phyloP scores from a whole-genome alignment of 2,797 vertebrate genomes.

The Scolopax bukidnonensis region DNA sequence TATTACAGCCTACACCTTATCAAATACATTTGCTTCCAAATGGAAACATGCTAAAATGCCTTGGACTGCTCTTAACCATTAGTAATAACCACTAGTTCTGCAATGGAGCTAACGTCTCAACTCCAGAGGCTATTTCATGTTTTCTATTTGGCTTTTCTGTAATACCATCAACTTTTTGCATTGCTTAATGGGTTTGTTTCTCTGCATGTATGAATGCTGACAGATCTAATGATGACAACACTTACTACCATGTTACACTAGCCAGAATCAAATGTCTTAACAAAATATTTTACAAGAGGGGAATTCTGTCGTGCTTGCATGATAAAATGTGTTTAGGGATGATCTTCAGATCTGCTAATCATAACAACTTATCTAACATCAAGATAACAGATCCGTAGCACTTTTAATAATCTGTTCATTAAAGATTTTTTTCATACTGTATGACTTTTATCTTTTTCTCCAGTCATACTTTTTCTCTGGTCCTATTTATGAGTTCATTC shows the following conservation, averaged over 20 bases:
- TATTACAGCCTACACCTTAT: neutral
- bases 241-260: neutral
- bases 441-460: neutral
- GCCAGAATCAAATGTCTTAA: neutral
- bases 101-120: neutral
- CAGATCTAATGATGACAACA: neutral
- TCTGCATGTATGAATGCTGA: neutral
- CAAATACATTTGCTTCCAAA: neutral
- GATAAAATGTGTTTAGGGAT: neutral
- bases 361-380: neutral
- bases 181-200: neutral
- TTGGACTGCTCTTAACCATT: neutral
- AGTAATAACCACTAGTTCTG: neutral
- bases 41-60: neutral
- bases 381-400: neutral
- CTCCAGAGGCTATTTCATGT: neutral
- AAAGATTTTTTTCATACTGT: neutral
- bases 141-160: neutral
- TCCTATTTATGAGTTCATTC: neutral
- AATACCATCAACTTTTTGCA: neutral
- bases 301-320: neutral
- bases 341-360: neutral
- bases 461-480: neutral
- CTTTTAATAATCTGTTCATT: neutral
- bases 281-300: neutral